Base-by-base conservation (phyloP, 2,888 invertebrate species). In the Cheilosia scutellata region DNA sequence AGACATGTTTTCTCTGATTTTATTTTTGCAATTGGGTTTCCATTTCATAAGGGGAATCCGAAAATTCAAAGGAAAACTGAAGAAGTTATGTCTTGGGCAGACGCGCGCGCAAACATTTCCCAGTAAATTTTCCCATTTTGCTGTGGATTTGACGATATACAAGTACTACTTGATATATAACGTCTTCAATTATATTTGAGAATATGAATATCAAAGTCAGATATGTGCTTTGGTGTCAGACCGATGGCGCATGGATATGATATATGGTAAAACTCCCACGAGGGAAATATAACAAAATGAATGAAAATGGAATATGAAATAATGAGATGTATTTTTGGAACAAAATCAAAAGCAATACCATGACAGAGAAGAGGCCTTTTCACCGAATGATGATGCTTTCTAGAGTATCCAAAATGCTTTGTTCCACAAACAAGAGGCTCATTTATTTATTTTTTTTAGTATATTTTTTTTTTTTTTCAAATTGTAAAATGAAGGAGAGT, bases 241-340 rank as follows among this genome's bases (percentile, higher is more conserved):
- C 27, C 53, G 11, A n/a, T 49, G 53, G 29, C 13, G 53, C 49
- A 49, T 53, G 29, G 29, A 5, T 53, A 29, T n/a, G 53, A 5
- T 53, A 29, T 49, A 49, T 53, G 53, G 13, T 53, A 13, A 40
- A 33, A 40, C 40, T 40, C 40, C 58, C 40, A 66, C 27, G 47
- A 16, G 57, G 33, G 11, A 13, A 11, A 25, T 47, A 31, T 25
- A 31, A n/a, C 44, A 33, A 31, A 33, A 57, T 57, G 57, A 47
- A 70, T 57, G 13, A 31, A 31, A 55, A 62, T 62, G 62, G 51
- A 44, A 42, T 55, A 68, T 53, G 31, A 66, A 66, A 55, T 70
- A 57, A 42, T 40, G 37, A 9, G 25, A 29, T 53, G 20, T 57
- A 20, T 27, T 57, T 57, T 70, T 70, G 47, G 25, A 58, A 58